Evolutionary conservation across 2,113 vertebrate species (phyloP), one percentile per base, ranked within the genome.

Genomic region (Boulengeromyrus knoepffleri): DNA sequence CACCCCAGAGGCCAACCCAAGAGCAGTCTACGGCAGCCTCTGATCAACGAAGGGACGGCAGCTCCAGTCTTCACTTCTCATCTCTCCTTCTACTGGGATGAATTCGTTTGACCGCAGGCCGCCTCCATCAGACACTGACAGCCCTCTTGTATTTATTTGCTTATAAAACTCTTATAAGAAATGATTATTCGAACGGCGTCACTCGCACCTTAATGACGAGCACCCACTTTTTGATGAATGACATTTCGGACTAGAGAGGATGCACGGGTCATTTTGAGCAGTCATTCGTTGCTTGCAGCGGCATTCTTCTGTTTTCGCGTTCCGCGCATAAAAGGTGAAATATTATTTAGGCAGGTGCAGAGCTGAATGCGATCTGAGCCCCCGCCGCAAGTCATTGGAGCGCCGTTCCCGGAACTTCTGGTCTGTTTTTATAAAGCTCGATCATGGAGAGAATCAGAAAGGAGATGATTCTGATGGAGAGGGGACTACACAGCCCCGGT

Each of bases 161-260:
- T 98, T 98, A 99, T 99, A 99, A 99, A 99, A 97, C 98, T 98
- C 97, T 99, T 99, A 99, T 98, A 99, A 99, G 99, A 99, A 99
- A 99, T 99, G 98, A 99, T 99, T 98, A 98, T 99, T 99, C 97
- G 96, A 97, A 97, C 96, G 94, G 97, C 98, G 97, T 99, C 98
- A 98, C 97, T 97, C 97, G 96, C 97, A 97, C 97, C 97, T 98
- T 98, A 98, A 98, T 98, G 97, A 97, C 97, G 97, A 97, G 95
- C 95, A 95, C 94, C 97, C 94, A 96, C 95, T 97, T 96, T 97
- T 97, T 99, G 97, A 99, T 99, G 97, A 98, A 98, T 99, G 97
- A 99, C 97, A 98, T 97, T 97, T 97, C 94, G 95, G 97, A 95
- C 95, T 95, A 96, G 95, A 96, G 96, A 98, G 97, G 97, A 99